Evolutionary conservation across 2,888 invertebrate species (phyloP).

Genomic region (Baccha elongata): DNA sequence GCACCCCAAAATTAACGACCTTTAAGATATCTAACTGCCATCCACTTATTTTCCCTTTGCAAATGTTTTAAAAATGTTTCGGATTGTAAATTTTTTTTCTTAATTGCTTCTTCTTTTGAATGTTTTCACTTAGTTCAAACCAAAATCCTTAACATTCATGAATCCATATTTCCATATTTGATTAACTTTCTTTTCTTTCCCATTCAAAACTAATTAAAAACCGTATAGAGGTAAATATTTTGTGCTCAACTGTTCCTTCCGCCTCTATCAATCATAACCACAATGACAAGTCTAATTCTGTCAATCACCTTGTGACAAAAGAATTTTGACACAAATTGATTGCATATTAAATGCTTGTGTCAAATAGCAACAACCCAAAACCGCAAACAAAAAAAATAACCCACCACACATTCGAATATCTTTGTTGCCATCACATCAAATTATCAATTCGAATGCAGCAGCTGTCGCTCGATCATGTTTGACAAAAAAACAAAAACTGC

Average conservation of each 20-base stretch:
- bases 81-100: neutral
- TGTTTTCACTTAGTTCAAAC: neutral
- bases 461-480: constrained; percentile 67
- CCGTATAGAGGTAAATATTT: constrained; percentile 12
- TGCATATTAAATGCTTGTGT: constrained; percentile 67
- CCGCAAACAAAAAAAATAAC: constrained; percentile 1
- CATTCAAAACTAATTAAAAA: neutral
- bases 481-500: constrained; percentile 28
- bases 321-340: constrained; percentile 73
- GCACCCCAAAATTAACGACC: too few species aligned
- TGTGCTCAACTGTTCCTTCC: constrained; percentile 46
- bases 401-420: constrained; percentile 43
- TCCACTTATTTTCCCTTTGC: too few species aligned
- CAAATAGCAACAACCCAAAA: constrained; percentile 46
- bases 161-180: constrained; percentile 23
- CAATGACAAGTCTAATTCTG: constrained; percentile 71
- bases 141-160: neutral
- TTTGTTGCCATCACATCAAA: constrained; percentile 38
- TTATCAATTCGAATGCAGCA: constrained; percentile 34
- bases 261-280: constrained; percentile 66
- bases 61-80: neutral
- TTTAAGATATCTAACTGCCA: too few species aligned
- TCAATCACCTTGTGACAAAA: constrained; percentile 66
- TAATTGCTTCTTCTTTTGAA: neutral
- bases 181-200: constrained; percentile 3